Base-by-base conservation (phyloP, 1,140 invertebrate species). In the Drosophila nigromelanica region DNA sequence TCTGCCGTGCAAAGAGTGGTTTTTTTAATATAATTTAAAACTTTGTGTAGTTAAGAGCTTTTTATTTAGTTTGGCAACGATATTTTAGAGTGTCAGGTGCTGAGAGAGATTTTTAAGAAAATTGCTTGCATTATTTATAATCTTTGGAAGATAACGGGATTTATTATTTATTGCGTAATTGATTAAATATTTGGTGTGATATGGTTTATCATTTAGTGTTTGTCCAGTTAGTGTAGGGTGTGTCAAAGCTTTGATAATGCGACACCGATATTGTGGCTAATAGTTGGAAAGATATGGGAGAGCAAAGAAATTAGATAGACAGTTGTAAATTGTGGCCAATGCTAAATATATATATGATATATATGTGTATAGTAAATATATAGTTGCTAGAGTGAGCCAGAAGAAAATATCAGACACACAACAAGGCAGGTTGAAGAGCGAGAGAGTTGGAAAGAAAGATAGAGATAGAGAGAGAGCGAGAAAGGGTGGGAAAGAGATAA, bases 241-340 rank as follows among this genome's bases (percentile, higher is more conserved):
- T 91, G 85, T 91, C 90, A 87, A 91, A 90, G 86, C 90, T 91
- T 91, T 91, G 90, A 80, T 91, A 91, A 89, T 91, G 90, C 78
- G 90, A 91, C 85, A 91, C 87, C 80, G 78, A 90, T 89, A 91
- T 91, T 83, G 90, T 89, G 69, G 90, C 90, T 91, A 90, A 83
- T 85, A 87, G 50, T 54, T 71, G 61, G 74, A 85, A 58, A 86
- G 76, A 86, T 82, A 86, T 69, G 80, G 80, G 70, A 86, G 77
- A 89, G 58, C 54, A 80, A 69, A 87, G 72, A 82, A 64, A 87
- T 89, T 79, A 89, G 76, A 79, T 50, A 72, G 76, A 73, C 42
- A 59, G 45, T 51, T 37, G 33, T 45, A 58, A 43, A 71, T 35
- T 39, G 33, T 64, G 69, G 48, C 24, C 42, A 73, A 76, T 64